A percentile compares a stretch with the other conserved stretches of the same genome.
Evolutionary conservation across 1,140 invertebrate genomes (phyloP).

Genomic region (Eurosta solidaginis): DNA sequence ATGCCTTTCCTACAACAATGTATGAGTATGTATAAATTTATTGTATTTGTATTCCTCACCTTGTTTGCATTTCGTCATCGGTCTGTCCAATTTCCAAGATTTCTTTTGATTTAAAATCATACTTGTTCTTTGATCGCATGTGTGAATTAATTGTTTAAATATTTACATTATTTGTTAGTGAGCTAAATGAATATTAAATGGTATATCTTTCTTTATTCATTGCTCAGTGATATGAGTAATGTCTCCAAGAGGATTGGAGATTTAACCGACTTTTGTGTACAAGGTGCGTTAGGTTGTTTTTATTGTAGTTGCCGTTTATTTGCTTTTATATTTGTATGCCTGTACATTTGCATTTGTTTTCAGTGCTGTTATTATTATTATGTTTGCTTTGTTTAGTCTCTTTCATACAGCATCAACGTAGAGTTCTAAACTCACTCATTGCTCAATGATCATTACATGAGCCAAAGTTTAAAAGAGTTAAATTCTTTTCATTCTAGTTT

Average conservation of each 20-base stretch:
- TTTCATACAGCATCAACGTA: no score
- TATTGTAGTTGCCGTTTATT: not conserved
- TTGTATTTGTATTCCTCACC: not conserved
- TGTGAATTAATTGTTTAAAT: constrained; percentile 60
- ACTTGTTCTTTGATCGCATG: constrained; percentile 49
- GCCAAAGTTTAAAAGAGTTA: no score
- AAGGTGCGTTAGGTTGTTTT: not conserved
- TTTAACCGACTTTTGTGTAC: not conserved
- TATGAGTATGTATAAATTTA: not conserved
- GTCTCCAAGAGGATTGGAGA: not conserved
- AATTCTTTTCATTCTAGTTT: no score
- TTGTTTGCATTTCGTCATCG: not conserved
- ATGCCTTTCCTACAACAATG: not conserved
- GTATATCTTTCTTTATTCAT: constrained; percentile 42
- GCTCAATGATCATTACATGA: no score
- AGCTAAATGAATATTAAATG: constrained; percentile 61
- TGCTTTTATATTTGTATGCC: not conserved
- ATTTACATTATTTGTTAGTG: constrained; percentile 61
- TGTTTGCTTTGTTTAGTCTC: no score
- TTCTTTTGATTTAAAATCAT: constrained; percentile 30
- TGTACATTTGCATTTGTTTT: no score
- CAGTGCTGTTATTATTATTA: no score
- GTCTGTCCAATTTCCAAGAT: constrained; percentile 31
- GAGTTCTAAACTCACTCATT: no score
- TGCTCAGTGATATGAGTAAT: not conserved